phyloP scores from a whole-genome alignment of 2,113 vertebrate species.

The Axis porcinus region DNA sequence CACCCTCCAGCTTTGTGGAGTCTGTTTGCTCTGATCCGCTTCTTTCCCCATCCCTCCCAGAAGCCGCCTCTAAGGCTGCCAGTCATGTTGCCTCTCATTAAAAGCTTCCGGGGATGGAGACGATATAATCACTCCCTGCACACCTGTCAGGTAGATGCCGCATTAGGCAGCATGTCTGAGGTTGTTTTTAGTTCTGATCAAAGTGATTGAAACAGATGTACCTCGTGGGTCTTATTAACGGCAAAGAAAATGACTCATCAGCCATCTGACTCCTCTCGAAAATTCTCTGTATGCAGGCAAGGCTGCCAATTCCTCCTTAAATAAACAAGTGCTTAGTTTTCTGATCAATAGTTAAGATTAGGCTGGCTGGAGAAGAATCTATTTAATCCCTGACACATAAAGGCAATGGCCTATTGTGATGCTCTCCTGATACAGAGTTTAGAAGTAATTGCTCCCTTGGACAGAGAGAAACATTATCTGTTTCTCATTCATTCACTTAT shows the following conservation, averaged over 20 bases:
- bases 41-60: neutral
- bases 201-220: conserved; percentile 66
- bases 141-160: conserved; percentile 57
- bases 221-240: conserved; percentile 43
- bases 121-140: neutral
- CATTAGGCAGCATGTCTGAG: conserved; percentile 30
- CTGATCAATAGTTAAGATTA: conserved; percentile 48
- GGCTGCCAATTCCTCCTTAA: neutral
- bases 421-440: neutral
- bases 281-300: neutral
- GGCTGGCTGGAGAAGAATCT: neutral
- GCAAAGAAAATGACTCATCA: conserved; percentile 50
- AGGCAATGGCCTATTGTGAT: neutral
- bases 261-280: neutral
- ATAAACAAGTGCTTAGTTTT: conserved; percentile 39
- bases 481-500: neutral
- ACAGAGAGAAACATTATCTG: neutral
- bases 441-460: conserved; percentile 9
- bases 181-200: conserved; percentile 60
- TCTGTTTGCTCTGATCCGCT: neutral
- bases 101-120: conserved; percentile 3
- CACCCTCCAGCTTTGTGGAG: fast-evolving
- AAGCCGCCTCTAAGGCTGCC: neutral
- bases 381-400: conserved; percentile 3
- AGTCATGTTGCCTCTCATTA: neutral